Evolutionary conservation across 2,113 vertebrate species (phyloP).

Genomic region (Pangasianodon gigas): DNA sequence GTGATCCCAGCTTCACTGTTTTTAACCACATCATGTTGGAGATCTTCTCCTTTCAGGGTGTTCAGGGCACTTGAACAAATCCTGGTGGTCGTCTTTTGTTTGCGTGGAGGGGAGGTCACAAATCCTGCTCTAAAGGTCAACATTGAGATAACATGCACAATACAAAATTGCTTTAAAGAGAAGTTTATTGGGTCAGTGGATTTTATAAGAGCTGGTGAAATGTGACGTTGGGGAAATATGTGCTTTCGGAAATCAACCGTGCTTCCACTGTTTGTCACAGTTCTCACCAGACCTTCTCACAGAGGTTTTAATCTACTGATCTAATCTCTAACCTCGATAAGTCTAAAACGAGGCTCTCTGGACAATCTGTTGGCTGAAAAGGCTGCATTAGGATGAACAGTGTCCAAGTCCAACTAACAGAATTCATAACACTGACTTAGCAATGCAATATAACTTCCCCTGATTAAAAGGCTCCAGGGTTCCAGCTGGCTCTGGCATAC

Average conservation of each 20-base stretch:
- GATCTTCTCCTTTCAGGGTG: constrained; percentile 24
- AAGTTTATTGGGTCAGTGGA: constrained; percentile 59
- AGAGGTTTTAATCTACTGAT: constrained; percentile 1
- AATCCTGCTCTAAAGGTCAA: constrained; percentile 69
- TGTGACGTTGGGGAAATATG: background rate
- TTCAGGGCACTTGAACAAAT: constrained; percentile 25
- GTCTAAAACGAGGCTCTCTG: background rate
- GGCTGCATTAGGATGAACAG: background rate
- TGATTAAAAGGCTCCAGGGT: constrained; percentile 12
- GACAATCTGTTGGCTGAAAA: background rate
- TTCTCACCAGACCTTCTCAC: background rate
- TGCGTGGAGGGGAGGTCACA: constrained; percentile 54
- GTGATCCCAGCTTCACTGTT: constrained; percentile 4
- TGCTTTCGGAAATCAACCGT: background rate
- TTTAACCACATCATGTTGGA: constrained; percentile 3
- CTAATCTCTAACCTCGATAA: background rate
- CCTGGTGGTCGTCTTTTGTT: constrained; percentile 41
- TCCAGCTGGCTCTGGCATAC: constrained; percentile 20
- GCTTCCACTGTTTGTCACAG: background rate
- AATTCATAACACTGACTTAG: constrained; percentile 29
- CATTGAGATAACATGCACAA: constrained; percentile 67
- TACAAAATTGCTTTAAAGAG: constrained; percentile 52
- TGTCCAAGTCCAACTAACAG: background rate
- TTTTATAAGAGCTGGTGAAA: background rate
- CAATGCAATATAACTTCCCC: constrained; percentile 18